Evolutionary conservation across 2,888 invertebrate species (phyloP).

Genomic region (Galerucella nymphaeae): DNA sequence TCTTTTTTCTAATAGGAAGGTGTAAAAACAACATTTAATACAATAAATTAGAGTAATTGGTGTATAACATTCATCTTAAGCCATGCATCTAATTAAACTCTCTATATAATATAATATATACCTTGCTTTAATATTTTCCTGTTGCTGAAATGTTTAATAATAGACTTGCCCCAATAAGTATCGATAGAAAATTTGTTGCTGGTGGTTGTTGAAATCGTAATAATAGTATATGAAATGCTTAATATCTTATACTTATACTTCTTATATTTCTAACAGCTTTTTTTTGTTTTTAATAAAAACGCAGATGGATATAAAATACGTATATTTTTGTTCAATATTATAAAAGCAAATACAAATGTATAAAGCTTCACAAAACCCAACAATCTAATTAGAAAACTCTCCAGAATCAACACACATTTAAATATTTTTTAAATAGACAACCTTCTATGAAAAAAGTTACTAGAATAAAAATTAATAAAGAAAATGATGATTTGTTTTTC

Average conservation of each 20-base stretch:
- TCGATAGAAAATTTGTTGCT: too few species aligned
- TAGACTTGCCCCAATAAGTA: background rate
- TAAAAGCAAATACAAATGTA: slow-evolving; percentile 54
- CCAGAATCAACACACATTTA: slow-evolving; percentile 53
- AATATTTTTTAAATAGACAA: slow-evolving; percentile 45
- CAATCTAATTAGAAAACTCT: slow-evolving; percentile 52
- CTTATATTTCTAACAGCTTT: slow-evolving; percentile 1
- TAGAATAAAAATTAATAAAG: slow-evolving; percentile 25
- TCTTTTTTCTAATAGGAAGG: background rate
- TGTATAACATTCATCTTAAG: slow-evolving; percentile 16
- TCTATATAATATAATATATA: slow-evolving; percentile 18
- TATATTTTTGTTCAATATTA: slow-evolving; percentile 48
- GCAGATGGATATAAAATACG: slow-evolving; percentile 47
- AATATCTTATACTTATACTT: too few species aligned
- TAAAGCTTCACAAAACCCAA: slow-evolving; percentile 54
- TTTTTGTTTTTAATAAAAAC: slow-evolving; percentile 37
- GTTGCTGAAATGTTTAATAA: slow-evolving; percentile 21
- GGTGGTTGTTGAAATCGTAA: too few species aligned
- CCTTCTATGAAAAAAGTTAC: slow-evolving; percentile 25
- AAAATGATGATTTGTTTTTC: slow-evolving; percentile 18
- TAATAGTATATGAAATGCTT: too few species aligned
- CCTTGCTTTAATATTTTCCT: slow-evolving; percentile 1
- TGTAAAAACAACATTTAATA: background rate
- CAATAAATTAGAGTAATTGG: background rate
- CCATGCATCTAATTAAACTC: slow-evolving; percentile 34